Conservation (phyloP, 2,113 vertebrate genomes). For the Pseudorhombus dupliciocellatus region DNA sequence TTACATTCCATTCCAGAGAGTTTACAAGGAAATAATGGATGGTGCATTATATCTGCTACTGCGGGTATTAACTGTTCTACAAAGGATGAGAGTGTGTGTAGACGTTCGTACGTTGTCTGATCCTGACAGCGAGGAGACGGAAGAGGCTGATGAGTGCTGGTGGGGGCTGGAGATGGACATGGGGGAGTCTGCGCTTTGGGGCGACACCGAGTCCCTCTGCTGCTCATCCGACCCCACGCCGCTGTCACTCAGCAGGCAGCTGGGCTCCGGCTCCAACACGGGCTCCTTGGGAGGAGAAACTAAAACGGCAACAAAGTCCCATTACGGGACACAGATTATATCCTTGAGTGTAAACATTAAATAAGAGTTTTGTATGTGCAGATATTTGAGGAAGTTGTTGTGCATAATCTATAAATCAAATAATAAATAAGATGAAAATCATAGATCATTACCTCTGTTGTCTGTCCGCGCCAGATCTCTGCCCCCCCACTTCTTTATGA, state of each 20-base stretch:
- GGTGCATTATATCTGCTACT: neutral
- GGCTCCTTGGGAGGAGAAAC: constrained; percentile 51
- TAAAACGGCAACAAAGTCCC: neutral
- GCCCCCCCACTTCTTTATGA: constrained; percentile 94
- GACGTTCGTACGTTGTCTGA: constrained; percentile 91
- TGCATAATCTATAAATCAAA: neutral
- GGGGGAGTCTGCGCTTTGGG: constrained; percentile 86
- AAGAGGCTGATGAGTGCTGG: constrained; percentile 90
- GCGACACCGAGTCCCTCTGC: constrained; percentile 83
- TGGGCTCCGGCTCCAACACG: constrained; percentile 21
- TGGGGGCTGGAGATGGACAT: constrained; percentile 89
- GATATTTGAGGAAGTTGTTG: neutral
- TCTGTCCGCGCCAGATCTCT: constrained; percentile 66
- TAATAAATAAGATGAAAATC: neutral
- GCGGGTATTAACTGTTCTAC: too few species aligned
- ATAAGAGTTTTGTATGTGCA: neutral
- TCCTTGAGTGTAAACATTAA: too few species aligned
- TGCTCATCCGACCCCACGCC: constrained; percentile 76
- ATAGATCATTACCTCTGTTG: constrained; percentile 66
- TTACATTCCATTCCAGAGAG: neutral
- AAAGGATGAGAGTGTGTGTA: neutral
- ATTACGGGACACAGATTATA: too few species aligned
- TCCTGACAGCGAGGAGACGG: constrained; percentile 91
- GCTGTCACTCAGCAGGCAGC: constrained; percentile 32
- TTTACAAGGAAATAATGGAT: neutral